Evolutionary conservation across 2,113 vertebrate genomes (phyloP).

Genomic region (Cyprinus carpio): DNA sequence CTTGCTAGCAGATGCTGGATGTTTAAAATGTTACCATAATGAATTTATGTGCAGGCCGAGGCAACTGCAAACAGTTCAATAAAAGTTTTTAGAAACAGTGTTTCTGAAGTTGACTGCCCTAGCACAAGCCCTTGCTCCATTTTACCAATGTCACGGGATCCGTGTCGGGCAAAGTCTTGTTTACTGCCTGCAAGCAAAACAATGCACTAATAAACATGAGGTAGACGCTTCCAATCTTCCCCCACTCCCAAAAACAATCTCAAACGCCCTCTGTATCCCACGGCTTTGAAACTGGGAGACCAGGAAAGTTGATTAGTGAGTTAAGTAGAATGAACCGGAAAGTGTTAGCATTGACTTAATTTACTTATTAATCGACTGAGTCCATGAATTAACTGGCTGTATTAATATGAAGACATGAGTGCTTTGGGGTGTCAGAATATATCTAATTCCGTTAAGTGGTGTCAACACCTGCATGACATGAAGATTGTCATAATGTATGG

Average conservation of each 20-base stretch:
- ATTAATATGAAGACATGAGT: no score
- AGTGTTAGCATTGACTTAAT: no score
- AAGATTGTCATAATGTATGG: no score
- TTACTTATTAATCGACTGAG: no score
- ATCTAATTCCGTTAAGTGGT: no score
- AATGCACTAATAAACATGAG: constrained; percentile 55
- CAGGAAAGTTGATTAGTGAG: neutral
- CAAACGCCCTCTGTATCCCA: neutral
- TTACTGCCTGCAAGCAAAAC: constrained; percentile 63
- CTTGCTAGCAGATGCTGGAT: constrained; percentile 51
- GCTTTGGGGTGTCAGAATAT: no score
- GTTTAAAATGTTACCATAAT: constrained; percentile 49
- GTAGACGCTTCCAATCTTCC: constrained; percentile 25
- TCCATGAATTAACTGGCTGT: no score
- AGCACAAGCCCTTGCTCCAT: constrained; percentile 50
- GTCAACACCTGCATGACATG: no score
- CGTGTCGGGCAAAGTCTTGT: constrained; percentile 51
- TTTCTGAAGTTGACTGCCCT: constrained; percentile 42
- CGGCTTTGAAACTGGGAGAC: constrained; percentile 22
- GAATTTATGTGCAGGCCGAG: constrained; percentile 43
- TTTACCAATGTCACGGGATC: constrained; percentile 65
- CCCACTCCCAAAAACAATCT: constrained; percentile 38
- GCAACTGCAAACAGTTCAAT: constrained; percentile 52
- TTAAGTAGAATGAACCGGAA: neutral
- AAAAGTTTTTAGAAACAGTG: constrained; percentile 45